Conservation (phyloP, 2,888 invertebrate species). For the Tetragonula carbonaria region DNA sequence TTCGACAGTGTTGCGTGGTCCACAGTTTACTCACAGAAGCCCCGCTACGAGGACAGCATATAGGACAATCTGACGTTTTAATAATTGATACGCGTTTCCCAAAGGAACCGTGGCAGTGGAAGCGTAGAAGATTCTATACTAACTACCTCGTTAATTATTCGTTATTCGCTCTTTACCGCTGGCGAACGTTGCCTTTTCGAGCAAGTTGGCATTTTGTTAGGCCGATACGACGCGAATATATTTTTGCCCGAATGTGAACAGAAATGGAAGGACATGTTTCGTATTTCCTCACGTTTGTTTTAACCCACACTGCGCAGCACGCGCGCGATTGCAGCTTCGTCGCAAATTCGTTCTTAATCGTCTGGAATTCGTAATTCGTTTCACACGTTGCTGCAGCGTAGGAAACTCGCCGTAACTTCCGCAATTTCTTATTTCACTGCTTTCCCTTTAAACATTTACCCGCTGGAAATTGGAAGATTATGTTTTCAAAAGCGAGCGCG, state of each 20-base stretch:
- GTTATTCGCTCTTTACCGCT: constrained; percentile 60
- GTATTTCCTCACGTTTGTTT: too few relatives aligned
- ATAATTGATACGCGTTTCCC: background rate
- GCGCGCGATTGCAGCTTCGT: too few relatives aligned
- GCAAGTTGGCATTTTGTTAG: constrained; percentile 12
- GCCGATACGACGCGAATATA: background rate
- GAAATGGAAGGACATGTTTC: too few relatives aligned
- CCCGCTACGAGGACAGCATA: too few relatives aligned
- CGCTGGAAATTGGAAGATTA: background rate
- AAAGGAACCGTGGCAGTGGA: too few relatives aligned
- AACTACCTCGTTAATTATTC: constrained; percentile 65
- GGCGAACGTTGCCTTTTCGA: constrained; percentile 39
- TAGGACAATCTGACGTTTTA: background rate
- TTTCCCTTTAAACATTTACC: background rate
- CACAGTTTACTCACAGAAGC: too few relatives aligned
- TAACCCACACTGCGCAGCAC: too few relatives aligned
- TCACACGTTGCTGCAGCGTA: background rate
- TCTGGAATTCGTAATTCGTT: background rate
- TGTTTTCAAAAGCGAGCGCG: background rate
- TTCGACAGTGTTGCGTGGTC: background rate
- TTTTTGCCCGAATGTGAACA: background rate
- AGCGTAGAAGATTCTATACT: background rate
- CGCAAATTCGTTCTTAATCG: too few relatives aligned
- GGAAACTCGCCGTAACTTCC: background rate
- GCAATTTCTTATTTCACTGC: background rate